A percentile compares a stretch with the other conserved stretches of the same genome.
Conservation (phyloP, 2,113 vertebrate genomes). For the Micromys minutus region DNA sequence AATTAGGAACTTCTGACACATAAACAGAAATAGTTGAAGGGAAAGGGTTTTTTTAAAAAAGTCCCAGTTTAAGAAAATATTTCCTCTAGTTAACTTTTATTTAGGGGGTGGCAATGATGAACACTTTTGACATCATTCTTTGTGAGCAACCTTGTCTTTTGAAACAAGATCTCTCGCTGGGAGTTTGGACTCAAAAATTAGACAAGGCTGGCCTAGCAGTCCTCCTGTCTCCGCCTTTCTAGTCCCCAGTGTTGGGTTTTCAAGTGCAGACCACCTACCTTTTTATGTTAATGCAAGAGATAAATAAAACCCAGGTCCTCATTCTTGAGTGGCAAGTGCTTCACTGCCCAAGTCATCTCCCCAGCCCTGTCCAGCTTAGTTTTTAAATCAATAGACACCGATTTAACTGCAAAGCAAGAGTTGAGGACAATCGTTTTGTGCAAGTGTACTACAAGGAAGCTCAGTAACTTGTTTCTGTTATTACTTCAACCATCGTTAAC, state of each 20-base stretch:
- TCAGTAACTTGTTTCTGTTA: neutral
- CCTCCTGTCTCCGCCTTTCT: neutral
- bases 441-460: neutral
- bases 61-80: neutral
- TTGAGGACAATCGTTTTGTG: slow-evolving; percentile 29
- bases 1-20: slow-evolving; percentile 3
- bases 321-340: neutral
- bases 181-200: neutral
- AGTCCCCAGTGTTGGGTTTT: neutral
- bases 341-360: neutral
- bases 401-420: neutral
- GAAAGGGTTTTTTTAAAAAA: neutral
- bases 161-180: neutral
- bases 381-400: neutral
- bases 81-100: neutral
- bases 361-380: neutral
- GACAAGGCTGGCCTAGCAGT: too few relatives aligned
- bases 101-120: neutral
- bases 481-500: neutral
- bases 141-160: neutral
- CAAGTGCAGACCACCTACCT: neutral
- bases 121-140: too few relatives aligned
- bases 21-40: neutral
- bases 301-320: neutral
- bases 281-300: neutral